Evolutionary conservation across 2,888 invertebrate species (phyloP).

Genomic region (Drosophila nr. perissopoda): DNA sequence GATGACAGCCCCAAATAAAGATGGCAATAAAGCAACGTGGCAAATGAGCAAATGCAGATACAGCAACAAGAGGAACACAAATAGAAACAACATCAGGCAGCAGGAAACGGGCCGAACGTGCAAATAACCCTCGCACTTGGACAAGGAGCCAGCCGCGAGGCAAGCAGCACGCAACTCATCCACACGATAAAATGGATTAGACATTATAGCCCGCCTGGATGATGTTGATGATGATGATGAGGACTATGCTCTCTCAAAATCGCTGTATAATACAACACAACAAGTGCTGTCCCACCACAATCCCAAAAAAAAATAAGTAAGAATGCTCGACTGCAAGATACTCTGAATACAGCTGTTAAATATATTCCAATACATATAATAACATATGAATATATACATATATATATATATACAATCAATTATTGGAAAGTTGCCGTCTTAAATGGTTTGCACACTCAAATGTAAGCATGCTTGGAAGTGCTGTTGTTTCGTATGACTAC

Average conservation of each 20-base stretch:
- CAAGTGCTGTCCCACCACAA: constrained; percentile 34
- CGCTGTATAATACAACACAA: constrained; percentile 8
- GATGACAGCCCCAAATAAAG: constrained; percentile 57
- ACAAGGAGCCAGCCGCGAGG: neutral
- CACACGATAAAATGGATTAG: constrained; percentile 51
- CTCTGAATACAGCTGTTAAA: neutral
- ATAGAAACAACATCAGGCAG: constrained; percentile 1
- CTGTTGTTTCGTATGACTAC: neutral
- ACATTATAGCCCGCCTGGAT: constrained; percentile 1
- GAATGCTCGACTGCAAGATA: neutral
- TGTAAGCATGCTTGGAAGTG: neutral
- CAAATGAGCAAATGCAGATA: constrained; percentile 47
- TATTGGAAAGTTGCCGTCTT: neutral
- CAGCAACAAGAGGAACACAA: neutral
- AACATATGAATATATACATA: neutral
- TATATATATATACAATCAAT: neutral
- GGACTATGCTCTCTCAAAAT: neutral
- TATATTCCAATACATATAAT: neutral
- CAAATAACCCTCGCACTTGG: constrained; percentile 45
- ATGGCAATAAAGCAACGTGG: constrained; percentile 63
- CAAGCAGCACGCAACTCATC: constrained; percentile 26
- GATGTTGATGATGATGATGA: neutral
- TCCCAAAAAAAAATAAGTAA: neutral
- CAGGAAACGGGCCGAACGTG: constrained; percentile 54
- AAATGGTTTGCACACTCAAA: neutral